Conservation (phyloP, 2,797 vertebrate species). For the Anas acuta region DNA sequence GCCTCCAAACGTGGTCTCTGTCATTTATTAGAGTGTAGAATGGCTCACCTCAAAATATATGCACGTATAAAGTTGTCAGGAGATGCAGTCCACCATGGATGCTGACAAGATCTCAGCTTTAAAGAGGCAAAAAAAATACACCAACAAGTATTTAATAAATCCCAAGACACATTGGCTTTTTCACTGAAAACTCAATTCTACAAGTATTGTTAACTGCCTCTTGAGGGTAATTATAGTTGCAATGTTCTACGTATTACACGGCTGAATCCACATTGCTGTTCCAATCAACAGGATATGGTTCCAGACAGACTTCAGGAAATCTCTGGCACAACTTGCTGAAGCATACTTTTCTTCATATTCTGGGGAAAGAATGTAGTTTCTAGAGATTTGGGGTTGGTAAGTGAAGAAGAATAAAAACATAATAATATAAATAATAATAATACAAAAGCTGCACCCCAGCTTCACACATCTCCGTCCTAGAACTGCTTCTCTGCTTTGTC, state of each 20-base stretch:
- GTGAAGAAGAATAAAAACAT: not conserved
- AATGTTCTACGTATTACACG: not conserved
- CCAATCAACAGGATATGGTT: not conserved
- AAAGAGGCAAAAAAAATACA: not conserved
- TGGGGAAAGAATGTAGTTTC: not conserved
- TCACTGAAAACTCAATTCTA: not conserved
- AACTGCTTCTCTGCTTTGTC: not conserved
- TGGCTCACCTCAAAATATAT: not conserved
- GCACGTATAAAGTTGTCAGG: not conserved
- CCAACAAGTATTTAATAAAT: not conserved
- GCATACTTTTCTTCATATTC: not conserved
- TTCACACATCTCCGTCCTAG: not conserved
- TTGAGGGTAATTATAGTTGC: not conserved
- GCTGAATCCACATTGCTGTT: not conserved
- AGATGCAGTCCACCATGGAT: not conserved
- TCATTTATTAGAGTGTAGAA: not conserved
- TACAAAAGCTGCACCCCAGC: not conserved
- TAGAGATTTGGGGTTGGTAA: not conserved
- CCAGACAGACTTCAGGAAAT: not conserved
- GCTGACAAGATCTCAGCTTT: not conserved
- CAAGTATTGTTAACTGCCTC: not conserved
- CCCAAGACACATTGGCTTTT: not conserved
- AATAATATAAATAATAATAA: not conserved
- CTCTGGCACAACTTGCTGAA: not conserved
- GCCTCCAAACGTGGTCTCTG: not conserved